Evolutionary conservation across 2,113 vertebrate species (phyloP).

Genomic region (Crotalus helleri): DNA sequence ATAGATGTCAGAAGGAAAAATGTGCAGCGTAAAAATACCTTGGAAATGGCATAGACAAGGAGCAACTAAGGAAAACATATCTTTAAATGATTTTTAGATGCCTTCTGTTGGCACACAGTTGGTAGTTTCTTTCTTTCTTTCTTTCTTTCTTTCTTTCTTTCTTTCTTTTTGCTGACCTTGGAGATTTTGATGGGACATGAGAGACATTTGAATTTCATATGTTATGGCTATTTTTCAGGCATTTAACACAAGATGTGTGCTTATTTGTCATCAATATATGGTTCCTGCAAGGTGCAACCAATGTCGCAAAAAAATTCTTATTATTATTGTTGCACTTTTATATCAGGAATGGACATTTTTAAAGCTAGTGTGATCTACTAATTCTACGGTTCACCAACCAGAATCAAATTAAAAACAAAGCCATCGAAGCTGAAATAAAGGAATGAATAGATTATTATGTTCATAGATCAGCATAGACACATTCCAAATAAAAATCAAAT

Average conservation of each 20-base stretch:
- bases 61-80: background rate
- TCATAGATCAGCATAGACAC: background rate
- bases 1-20: background rate
- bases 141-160: background rate
- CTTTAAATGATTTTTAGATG: background rate
- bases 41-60: background rate
- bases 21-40: background rate
- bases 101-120: background rate
- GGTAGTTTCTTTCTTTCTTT: background rate
- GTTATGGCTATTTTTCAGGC: background rate
- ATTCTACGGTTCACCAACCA: background rate
- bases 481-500: background rate
- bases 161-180: background rate
- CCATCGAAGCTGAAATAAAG: background rate
- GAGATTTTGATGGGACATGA: background rate
- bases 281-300: background rate
- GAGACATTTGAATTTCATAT: background rate
- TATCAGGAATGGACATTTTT: background rate
- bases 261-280: background rate
- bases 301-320: background rate
- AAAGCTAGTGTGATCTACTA: background rate
- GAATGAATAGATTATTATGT: background rate
- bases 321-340: background rate
- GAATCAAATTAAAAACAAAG: background rate
- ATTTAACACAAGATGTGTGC: background rate